phyloP scores from a whole-genome alignment of 2,888 invertebrate species.

The Rugalucina vietnamica region DNA sequence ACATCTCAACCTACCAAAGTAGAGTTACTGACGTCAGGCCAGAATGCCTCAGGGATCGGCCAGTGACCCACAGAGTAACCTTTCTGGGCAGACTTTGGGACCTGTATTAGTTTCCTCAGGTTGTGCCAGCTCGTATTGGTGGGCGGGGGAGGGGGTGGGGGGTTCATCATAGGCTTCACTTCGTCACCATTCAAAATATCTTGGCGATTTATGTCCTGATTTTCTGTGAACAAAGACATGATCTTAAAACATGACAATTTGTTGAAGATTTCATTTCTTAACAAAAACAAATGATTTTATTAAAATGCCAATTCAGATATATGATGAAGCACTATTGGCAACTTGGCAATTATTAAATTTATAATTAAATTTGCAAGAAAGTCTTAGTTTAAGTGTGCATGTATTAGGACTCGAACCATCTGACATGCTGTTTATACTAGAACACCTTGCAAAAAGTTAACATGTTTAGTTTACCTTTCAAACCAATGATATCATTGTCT shows the following conservation, averaged over 20 bases:
- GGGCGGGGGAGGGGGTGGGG: conserved; percentile 44
- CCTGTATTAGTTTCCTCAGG: conserved; percentile 94
- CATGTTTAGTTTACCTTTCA: conserved; percentile 26
- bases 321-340: too few species aligned
- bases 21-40: conserved; percentile 96
- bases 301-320: too few species aligned
- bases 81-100: conserved; percentile 93
- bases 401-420: too few species aligned
- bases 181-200: conserved; percentile 61
- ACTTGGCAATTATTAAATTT: too few species aligned
- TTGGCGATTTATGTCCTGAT: conserved; percentile 75
- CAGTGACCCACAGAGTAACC: conserved; percentile 97
- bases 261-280: too few species aligned
- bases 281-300: too few species aligned
- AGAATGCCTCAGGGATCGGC: conserved; percentile 99
- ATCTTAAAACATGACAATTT: too few species aligned
- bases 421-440: too few species aligned
- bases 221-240: conserved; percentile 70
- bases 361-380: too few species aligned
- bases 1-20: conserved; percentile 90
- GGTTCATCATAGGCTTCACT: conserved; percentile 84
- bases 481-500: conserved; percentile 20
- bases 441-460: too few species aligned
- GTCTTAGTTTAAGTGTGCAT: too few species aligned
- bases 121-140: conserved; percentile 89